phyloP scores from a whole-genome alignment of 2,113 vertebrate genomes.

The Amphiprion ocellaris region DNA sequence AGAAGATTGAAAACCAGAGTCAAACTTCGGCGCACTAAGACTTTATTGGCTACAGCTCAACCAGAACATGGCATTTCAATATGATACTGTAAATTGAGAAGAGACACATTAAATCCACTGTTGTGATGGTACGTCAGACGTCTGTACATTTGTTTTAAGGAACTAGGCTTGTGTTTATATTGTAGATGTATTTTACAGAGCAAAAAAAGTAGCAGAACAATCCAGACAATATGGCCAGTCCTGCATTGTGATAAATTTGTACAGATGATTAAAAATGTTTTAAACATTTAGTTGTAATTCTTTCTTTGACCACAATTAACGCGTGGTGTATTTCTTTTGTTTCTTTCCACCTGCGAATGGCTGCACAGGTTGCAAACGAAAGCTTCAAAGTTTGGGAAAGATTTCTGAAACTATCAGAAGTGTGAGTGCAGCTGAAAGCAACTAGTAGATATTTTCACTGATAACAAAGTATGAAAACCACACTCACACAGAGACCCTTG shows the following conservation, averaged over 20 bases:
- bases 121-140: constrained; percentile 78
- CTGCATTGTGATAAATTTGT: constrained; percentile 65
- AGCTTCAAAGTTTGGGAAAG: background rate
- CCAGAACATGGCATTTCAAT: constrained; percentile 44
- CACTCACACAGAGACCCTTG: constrained; percentile 25
- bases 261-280: constrained; percentile 78
- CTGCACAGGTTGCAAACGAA: background rate
- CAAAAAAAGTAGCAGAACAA: constrained; percentile 31
- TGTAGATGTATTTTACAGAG: constrained; percentile 79
- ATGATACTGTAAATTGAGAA: constrained; percentile 58
- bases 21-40: constrained; percentile 47
- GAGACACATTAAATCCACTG: constrained; percentile 48
- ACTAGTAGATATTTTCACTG: constrained; percentile 49
- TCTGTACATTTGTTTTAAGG: constrained; percentile 77
- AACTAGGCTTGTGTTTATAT: constrained; percentile 77
- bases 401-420: background rate
- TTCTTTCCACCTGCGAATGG: background rate
- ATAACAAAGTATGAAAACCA: constrained; percentile 41
- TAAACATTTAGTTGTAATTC: constrained; percentile 32
- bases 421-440: constrained; percentile 9
- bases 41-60: constrained; percentile 33
- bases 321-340: no score
- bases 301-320: background rate
- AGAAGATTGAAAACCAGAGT: constrained; percentile 6
- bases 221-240: constrained; percentile 38